Conservation (phyloP, 2,888 invertebrate species). For the Himalopsyche kuldschensis region DNA sequence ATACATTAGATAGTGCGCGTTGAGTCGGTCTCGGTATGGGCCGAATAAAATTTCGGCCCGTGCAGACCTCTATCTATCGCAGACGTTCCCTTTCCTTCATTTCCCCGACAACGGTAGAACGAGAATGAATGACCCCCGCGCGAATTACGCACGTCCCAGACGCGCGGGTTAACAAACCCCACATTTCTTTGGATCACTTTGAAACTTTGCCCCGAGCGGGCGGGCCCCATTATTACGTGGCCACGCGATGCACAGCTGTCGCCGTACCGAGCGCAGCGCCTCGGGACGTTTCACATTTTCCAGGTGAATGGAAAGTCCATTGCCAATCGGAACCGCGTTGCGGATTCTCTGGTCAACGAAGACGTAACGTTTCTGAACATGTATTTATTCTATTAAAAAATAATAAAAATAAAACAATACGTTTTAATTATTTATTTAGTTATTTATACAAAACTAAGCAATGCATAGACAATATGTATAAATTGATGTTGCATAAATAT, state of each 20-base stretch:
- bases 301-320: neutral
- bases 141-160: conserved; percentile 25
- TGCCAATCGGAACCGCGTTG: neutral
- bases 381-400: no score
- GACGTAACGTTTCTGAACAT: no score
- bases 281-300: neutral
- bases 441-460: no score
- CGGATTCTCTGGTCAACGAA: no score
- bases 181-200: neutral
- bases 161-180: conserved; percentile 22
- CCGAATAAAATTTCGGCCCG: no score
- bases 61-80: neutral
- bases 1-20: no score
- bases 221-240: neutral
- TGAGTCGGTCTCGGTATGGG: no score
- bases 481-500: no score
- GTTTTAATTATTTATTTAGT: no score
- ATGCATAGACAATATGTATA: no score
- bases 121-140: conserved; percentile 11
- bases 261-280: neutral
- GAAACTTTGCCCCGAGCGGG: neutral
- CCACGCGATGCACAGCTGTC: neutral
- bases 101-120: neutral
- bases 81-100: neutral
- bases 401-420: no score